These are phyloP conservation scores for Clarias fuscus DNA, from an alignment of 2,797 vertebrate species.

Conservation along the genomic window DNA sequence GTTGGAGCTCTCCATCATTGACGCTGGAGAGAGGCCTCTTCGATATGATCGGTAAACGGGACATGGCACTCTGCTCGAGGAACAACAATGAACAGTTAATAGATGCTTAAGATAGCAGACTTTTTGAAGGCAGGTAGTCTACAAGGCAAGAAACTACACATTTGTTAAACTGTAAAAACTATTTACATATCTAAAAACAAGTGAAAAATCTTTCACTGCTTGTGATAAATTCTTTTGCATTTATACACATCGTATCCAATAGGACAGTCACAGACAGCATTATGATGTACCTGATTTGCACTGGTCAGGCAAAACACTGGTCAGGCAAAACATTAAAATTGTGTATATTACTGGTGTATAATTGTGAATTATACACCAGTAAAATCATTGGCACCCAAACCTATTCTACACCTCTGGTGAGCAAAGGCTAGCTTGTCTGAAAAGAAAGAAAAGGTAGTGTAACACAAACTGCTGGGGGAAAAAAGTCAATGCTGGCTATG, in stretches of 20 bases:
- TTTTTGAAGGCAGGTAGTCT: neutral
- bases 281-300: neutral
- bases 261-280: neutral
- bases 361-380: too few relatives aligned
- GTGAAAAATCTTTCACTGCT: neutral
- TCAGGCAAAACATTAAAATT: too few relatives aligned
- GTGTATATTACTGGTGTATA: too few relatives aligned
- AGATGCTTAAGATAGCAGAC: neutral
- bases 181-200: neutral
- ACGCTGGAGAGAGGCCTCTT: constrained; percentile 66
- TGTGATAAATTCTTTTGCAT: neutral
- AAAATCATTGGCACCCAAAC: neutral
- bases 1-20: constrained; percentile 60
- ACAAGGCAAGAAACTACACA: neutral
- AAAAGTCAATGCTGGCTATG: too few relatives aligned
- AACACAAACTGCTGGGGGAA: too few relatives aligned
- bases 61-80: constrained; percentile 58
- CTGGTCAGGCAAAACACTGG: too few relatives aligned
- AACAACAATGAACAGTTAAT: neutral
- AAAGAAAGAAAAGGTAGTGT: too few relatives aligned
- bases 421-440: too few relatives aligned
- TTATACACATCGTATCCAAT: neutral
- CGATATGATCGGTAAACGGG: constrained; percentile 72
- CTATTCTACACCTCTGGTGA: too few relatives aligned
- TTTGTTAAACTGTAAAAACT: neutral